Evolutionary conservation across 2,113 vertebrate genomes (phyloP).

Genomic region (Rhinogobius similis): DNA sequence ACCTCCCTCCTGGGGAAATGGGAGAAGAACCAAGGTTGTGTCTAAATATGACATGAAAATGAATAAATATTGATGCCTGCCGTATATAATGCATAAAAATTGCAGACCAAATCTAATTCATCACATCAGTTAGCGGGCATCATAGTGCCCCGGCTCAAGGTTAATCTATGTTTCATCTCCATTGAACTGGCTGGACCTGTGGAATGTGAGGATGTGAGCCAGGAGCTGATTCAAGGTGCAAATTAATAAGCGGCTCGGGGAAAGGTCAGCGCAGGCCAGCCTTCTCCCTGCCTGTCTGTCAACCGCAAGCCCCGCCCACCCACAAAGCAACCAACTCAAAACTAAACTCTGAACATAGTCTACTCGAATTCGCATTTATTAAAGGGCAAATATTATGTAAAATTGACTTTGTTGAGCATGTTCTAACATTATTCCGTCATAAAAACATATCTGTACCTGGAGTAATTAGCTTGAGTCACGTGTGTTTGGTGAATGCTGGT

Average conservation of each 20-base stretch:
- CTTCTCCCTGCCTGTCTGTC: neutral
- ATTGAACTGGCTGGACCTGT: neutral
- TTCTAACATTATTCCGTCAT: too few species aligned
- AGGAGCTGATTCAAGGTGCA: conserved; percentile 5
- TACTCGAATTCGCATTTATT: too few species aligned
- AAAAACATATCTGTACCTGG: too few species aligned
- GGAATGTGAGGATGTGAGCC: neutral
- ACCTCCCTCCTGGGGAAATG: neutral
- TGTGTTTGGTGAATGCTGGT: too few species aligned
- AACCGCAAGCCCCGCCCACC: neutral
- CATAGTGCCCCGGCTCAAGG: neutral
- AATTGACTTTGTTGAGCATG: too few species aligned
- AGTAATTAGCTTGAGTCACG: too few species aligned
- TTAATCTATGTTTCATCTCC: conserved; percentile 1
- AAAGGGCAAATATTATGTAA: too few species aligned
- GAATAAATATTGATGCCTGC: neutral
- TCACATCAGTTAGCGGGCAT: neutral
- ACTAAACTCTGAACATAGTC: too few species aligned
- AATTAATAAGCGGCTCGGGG: conserved; percentile 12
- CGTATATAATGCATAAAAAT: conserved; percentile 6
- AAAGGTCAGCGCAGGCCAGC: neutral
- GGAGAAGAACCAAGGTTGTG: neutral
- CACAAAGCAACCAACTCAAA: neutral
- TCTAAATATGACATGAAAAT: neutral
- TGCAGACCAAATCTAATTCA: neutral